These are phyloP conservation scores for Lanius ludovicianus DNA, from an alignment of 2,113 vertebrate species.

Conservation along the genomic window DNA sequence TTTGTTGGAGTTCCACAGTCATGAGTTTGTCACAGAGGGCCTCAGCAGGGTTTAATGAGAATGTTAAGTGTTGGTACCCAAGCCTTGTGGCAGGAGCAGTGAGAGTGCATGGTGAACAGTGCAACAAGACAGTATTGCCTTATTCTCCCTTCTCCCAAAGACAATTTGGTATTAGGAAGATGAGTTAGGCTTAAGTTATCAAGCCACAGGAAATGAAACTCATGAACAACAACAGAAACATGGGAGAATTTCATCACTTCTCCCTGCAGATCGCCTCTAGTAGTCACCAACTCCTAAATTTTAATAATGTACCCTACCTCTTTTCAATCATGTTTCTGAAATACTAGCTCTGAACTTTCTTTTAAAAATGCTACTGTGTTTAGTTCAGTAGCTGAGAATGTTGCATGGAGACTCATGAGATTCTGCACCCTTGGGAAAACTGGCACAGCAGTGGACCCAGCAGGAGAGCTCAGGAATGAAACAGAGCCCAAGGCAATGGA, in stretches of 20 bases:
- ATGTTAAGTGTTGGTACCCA: accelerated
- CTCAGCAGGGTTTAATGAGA: neutral
- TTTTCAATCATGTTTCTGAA: neutral
- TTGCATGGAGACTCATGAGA: neutral
- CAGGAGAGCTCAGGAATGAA: neutral
- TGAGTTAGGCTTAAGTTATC: neutral
- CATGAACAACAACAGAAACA: neutral
- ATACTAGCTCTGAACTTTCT: neutral
- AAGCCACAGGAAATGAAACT: neutral
- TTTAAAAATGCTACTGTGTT: neutral
- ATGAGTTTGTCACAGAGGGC: neutral
- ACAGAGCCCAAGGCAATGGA: neutral
- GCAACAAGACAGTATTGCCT: neutral
- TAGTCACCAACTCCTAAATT: neutral
- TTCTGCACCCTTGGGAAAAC: neutral
- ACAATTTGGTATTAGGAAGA: neutral
- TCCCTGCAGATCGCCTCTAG: accelerated
- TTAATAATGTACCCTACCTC: neutral
- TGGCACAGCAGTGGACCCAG: neutral
- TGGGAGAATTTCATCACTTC: neutral
- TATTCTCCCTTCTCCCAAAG: neutral
- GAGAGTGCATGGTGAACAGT: neutral
- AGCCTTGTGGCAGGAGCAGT: neutral
- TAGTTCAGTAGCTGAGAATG: neutral
- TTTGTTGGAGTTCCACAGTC: neutral